Evolutionary conservation across 1,140 invertebrate genomes (phyloP), one percentile per base, ranked within the genome.

Genomic region (Campoletis sonorensis): DNA sequence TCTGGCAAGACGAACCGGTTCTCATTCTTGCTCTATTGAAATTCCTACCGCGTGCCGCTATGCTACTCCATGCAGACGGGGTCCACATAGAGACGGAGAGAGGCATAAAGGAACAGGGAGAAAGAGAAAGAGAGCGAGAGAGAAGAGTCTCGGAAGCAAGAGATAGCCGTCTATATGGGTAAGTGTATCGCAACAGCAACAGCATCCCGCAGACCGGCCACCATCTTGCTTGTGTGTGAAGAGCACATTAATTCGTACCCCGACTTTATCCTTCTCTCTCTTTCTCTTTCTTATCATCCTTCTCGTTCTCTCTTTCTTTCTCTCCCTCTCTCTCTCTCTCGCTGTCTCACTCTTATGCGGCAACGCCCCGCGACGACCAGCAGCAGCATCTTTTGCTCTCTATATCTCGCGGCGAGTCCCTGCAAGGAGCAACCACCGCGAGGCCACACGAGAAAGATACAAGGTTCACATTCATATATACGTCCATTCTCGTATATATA

Each of bases 11-110:
- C 83, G 80, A 85, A 85, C 86, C 84, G 85, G 86, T 85, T 85
- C 82, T 82, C 83, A 82, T 83, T 85, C 85, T 85, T 80, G 83
- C 84, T 87, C 83, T 87, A 87, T 87, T 87, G 86, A 86, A 87
- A 87, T 87, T 87, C 85, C 86, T 82, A 81, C 82, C 84, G 82
- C 80, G 84, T 83, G 82, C 84, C 83, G 81, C 77, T 83, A 83
- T 83, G 82, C 82, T 83, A 83, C 82, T 84, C 82, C 80, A 81
- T 82, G 81, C 80, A 71, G 64, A 23, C 21, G 75, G 58, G 27
- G 30, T 70, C 81, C 78, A 67, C 61, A 78, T 67, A 79, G 79
- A 79, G 49, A 75, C 27, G 26, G 61, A 70, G 15, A 70, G 67
- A 45, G 8, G 40, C 40, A 45, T 45, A 13, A 45, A 45, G 11